These are phyloP conservation scores for Lottia gigantea DNA, from an alignment of 2,888 invertebrate species.

Conservation along the genomic window DNA sequence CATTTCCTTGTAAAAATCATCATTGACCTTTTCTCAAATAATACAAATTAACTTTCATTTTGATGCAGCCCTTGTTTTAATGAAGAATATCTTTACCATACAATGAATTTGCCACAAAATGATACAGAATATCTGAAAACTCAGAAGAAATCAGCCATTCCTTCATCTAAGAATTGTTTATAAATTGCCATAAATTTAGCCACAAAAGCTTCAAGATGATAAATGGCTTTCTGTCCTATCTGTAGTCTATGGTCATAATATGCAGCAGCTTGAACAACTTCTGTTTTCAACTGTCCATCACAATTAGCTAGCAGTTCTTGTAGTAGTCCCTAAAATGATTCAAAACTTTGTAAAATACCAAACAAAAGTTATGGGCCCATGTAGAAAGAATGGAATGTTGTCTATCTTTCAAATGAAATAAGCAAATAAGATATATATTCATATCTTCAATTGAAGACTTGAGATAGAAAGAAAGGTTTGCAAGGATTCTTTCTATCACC, in stretches of 20 bases:
- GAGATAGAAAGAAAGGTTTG: too few species aligned
- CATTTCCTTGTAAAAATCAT: too few species aligned
- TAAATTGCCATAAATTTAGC: conserved; percentile 96
- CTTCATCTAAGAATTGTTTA: conserved; percentile 85
- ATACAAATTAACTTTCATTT: background rate
- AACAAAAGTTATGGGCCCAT: too few species aligned
- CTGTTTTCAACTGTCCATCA: conserved; percentile 87
- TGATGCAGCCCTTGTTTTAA: background rate
- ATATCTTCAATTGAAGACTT: too few species aligned
- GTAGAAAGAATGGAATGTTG: too few species aligned
- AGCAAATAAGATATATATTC: too few species aligned
- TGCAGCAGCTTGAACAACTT: conserved; percentile 87
- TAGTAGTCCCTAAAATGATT: conserved; percentile 75
- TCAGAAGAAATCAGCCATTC: conserved; percentile 63
- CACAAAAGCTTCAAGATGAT: conserved; percentile 96
- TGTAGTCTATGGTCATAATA: conserved; percentile 92
- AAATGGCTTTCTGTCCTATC: conserved; percentile 92
- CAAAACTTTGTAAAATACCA: background rate
- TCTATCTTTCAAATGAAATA: too few species aligned
- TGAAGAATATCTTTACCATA: background rate
- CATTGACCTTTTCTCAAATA: too few species aligned
- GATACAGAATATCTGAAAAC: background rate
- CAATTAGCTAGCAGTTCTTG: conserved; percentile 88
- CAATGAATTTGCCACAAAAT: background rate
- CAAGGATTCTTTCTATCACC: too few species aligned